Conservation (phyloP, 2,113 vertebrate species). For the Tragulus kanchil region DNA sequence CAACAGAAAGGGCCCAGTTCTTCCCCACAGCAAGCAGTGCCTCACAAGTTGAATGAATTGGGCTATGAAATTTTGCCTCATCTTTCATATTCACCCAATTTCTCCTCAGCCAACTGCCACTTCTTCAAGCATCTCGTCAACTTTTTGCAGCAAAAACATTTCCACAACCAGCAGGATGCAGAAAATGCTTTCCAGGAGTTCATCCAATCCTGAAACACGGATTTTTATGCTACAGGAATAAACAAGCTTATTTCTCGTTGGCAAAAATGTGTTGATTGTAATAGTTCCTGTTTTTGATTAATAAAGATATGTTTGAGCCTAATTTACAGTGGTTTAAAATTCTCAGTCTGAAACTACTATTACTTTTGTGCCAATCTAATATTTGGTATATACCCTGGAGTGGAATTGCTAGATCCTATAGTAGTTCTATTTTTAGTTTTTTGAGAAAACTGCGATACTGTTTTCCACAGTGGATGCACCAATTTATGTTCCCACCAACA, state of each 20-base stretch:
- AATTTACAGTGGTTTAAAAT: background rate
- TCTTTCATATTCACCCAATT: background rate
- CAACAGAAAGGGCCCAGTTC: background rate
- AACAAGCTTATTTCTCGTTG: background rate
- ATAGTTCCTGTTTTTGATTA: background rate
- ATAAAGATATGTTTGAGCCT: background rate
- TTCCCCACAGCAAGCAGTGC: background rate
- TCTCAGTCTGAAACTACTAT: background rate
- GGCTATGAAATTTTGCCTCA: too few relatives aligned
- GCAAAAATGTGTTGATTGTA: background rate
- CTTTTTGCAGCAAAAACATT: background rate
- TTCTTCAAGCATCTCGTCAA: background rate
- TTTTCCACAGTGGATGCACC: background rate
- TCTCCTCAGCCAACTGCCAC: background rate
- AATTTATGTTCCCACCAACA: background rate
- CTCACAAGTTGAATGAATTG: background rate
- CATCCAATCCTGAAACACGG: background rate
- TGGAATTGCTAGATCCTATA: background rate
- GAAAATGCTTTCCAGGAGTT: background rate
- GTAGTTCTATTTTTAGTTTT: background rate
- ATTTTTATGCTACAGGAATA: background rate
- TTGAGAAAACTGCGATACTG: background rate
- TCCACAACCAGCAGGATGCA: background rate
- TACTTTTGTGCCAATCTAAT: background rate
- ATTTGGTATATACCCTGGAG: background rate